Evolutionary conservation across 2,888 invertebrate species (phyloP), one percentile per base, ranked within the genome.

Genomic region (Frankliniella fusca): DNA sequence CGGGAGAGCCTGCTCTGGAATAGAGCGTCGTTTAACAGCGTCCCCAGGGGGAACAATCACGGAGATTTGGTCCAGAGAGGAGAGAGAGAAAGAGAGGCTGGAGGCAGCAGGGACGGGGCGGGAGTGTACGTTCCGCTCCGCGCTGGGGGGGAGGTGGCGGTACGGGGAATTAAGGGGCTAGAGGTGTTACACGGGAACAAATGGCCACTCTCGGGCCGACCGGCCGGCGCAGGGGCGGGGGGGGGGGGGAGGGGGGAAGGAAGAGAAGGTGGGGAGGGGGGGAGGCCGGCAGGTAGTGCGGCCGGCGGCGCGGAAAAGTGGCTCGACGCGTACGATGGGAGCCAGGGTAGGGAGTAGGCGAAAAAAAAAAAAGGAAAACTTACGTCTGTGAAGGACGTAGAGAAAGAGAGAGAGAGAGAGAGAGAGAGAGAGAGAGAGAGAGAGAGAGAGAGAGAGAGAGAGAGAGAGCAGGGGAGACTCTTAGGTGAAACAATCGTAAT

Each of bases 151-250:
- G 18, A 9, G 18, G 54, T 15, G 54, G 27, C 10, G n/a, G 70
- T 3, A 12, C 38, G 70, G 70, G 27, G 70, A 76, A 76, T 76
- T 76, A 76, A 76, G 70, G 70, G 70, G 70, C 70, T 76, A 12
- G 70, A 76, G 70, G 70, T 76, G 70, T 76, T 76, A 76, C 70
- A 76, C 70, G 70, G 70, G 70, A 76, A 76, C 70, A 76, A 76
- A 76, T 76, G 70, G 70, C 23, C 70, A 76, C 70, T 76, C 70
- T 76, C 23, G 27, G 70, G 70, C 27, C 70, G 70, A 27, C 23
- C 12, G 70, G 12, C 70, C 23, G 70, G 9, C 3, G n/a, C 18
- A 7, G 65, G 7, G 9, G 1, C 1, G 65, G 70, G 70, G 70
- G 23, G 70, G 65, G 23, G 20, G 65, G n/a, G 65, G 65, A n/a